Evolutionary conservation across 2,888 invertebrate species (phyloP), one percentile per base, ranked within the genome.

Genomic region (Dicranocentrus wangi): DNA sequence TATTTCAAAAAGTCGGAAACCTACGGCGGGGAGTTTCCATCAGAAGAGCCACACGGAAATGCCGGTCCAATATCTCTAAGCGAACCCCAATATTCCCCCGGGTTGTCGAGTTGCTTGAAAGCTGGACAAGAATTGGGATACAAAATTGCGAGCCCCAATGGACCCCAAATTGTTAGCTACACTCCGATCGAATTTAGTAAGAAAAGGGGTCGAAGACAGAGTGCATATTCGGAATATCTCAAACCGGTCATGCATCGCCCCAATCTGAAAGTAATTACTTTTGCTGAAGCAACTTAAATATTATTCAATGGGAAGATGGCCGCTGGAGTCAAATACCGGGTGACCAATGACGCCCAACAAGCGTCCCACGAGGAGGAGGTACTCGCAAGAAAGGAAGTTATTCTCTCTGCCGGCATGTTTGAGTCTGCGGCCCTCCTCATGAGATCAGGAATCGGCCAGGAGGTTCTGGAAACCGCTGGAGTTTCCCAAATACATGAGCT

Each of bases 1-100:
- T 71, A 69, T 19, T 83, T 83, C 58, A 68, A 60, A 43, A 53
- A 42, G 51, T 55, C 63, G n/a, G 83, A 83, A 19, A 55, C 77
- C 39, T 83, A 81, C 42, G 17, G 51, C 0, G 83, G 83, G 17
- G 23, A 39, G 0, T 61, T 42, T 21, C 53, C 51, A 0, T 27
- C 32, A 1, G 43, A 80, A n/a, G n/a, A n/a, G 17, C 78, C 71
- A 17, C 76, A 81, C 47, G 83, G 83, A 0, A 42, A 15, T 10
- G 55, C 39, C 3, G 83, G 83, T 1, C 83, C 79, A 0, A 47
- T 81, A 17, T 19, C 65, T 5, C 61, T 83, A 1, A 61, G 47
- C 19, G n/a, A 21, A 1, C 75, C 55, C 28, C 58, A 19, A 32
- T 79, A 66, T 58, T 43, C 75, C 0, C 79, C 79, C 0, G 79